Evolutionary conservation across 2,113 vertebrate genomes (phyloP), one percentile per base, ranked within the genome.

Genomic region (Cromileptes altivelis): DNA sequence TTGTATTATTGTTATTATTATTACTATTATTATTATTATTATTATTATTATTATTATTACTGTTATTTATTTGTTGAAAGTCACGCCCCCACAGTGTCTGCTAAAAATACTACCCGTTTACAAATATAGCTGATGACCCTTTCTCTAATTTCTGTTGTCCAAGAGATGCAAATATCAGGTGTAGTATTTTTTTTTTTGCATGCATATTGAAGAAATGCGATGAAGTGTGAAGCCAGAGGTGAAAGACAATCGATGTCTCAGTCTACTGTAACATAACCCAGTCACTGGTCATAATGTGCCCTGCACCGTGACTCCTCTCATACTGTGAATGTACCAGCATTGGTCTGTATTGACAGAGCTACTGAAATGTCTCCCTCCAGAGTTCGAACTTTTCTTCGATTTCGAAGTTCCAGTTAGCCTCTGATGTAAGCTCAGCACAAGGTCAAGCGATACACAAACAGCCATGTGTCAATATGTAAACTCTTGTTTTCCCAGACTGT

Each of bases 401-500:
- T 78, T 33, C 9, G 11, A 75, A 70, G 33, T 74, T 75, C 50
- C 52, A 70, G 50, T 80, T 70, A 62, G 40, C 70, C 76, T 64
- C 61, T 68, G 61, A 55, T 82, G 77, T 47, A 25, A 77, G 73
- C 42, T 68, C 64, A 62, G 64, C 53, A 58, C 78, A 70, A 85
- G 78, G 75, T 85, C 79, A 82, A 75, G 55, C 17, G 21, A 64
- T 60, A 68, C 71, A 75, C 78, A 85, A 70, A 75, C 77, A 87
- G 15, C 55, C 8, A 6, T 33, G 15, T 61, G 87, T 86, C 83
- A 72, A 83, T 85, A 78, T 64, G 42, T 55, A 55, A 77, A 74
- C 56, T 49, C 70, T 33, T 18, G 33, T 70, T 85, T 73, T 49
- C 42, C 8, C 67, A 70, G 63, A 65, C 63, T 50, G 12, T 68